Conservation (phyloP, 1,140 invertebrate genomes). For the Pseudobourletiella spinata region DNA sequence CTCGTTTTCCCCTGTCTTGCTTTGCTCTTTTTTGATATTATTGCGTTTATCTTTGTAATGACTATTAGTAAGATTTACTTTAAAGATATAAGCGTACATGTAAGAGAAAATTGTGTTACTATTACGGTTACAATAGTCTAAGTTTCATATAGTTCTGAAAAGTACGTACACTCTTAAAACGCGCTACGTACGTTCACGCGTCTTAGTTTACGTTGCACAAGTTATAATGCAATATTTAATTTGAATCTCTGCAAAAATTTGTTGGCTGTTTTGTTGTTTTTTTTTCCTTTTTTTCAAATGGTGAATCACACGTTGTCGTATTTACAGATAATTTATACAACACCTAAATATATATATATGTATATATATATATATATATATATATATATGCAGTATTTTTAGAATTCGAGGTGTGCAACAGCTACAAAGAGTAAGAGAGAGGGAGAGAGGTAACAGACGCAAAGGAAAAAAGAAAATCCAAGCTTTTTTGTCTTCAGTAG, state of each 20-base stretch:
- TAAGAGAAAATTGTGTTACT: too few relatives aligned
- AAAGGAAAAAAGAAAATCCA: neutral
- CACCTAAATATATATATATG: too few relatives aligned
- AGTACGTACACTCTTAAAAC: neutral
- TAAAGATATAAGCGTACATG: too few relatives aligned
- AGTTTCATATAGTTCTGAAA: neutral
- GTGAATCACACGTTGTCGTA: neutral
- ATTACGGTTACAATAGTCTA: neutral
- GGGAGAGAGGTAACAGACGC: neutral
- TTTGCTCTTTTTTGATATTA: slow-evolving; percentile 12
- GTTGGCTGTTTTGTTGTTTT: neutral
- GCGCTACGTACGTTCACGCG: neutral
- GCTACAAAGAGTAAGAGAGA: neutral
- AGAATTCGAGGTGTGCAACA: neutral
- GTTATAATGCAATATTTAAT: slow-evolving; percentile 1
- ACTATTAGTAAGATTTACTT: too few relatives aligned
- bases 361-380: too few relatives aligned
- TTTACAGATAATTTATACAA: too few relatives aligned
- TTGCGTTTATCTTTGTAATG: neutral
- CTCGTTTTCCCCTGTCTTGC: neutral
- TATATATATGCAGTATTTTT: slow-evolving; percentile 1
- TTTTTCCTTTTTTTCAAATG: neutral
- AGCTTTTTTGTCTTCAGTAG: neutral
- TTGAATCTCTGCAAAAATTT: slow-evolving; percentile 1
- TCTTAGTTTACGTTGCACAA: neutral